A percentile compares a stretch with the other conserved stretches of the same genome.
These are phyloP conservation scores for Asbolus verrucosus DNA, from an alignment of 1,140 invertebrate species.

Conservation along the genomic window DNA sequence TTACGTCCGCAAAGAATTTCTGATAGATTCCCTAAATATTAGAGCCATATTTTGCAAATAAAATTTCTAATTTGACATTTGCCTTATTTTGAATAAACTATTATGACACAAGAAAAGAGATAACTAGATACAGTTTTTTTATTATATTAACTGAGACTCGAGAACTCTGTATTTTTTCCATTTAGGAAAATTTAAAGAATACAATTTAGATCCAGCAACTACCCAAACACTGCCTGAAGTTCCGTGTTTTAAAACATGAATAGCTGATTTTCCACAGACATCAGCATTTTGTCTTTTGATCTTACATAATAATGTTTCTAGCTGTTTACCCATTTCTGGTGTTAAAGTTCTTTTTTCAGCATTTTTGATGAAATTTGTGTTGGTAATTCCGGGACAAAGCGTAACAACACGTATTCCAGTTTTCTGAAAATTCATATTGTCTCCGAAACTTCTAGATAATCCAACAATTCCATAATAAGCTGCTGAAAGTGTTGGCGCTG, in stretches of 20 bases:
- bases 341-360: conserved; percentile 64
- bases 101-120: conserved; percentile 18
- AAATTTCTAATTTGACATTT: conserved; percentile 34
- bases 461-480: conserved; percentile 55
- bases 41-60: conserved; percentile 10
- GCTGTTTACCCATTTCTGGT: conserved; percentile 49
- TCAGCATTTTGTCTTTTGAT: conserved; percentile 57
- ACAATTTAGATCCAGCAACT: conserved; percentile 58
- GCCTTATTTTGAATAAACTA: neutral
- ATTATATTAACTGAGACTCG: conserved; percentile 20
- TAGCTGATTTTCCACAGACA: conserved; percentile 53
- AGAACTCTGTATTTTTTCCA: conserved; percentile 34
- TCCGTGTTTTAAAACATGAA: conserved; percentile 56
- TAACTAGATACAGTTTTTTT: conserved; percentile 18
- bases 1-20: conserved; percentile 3
- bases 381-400: conserved; percentile 69
- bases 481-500: conserved; percentile 55
- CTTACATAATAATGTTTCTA: conserved; percentile 51
- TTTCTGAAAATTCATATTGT: conserved; percentile 67
- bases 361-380: conserved; percentile 66
- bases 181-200: conserved; percentile 44
- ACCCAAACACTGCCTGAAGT: conserved; percentile 58
- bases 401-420: conserved; percentile 70
- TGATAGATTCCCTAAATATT: neutral
- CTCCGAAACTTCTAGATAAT: conserved; percentile 57